A percentile compares a stretch with the other conserved stretches of the same genome.
These are phyloP conservation scores for Scaptomyza pallida DNA, from an alignment of 1,140 invertebrate genomes.

Conservation along the genomic window DNA sequence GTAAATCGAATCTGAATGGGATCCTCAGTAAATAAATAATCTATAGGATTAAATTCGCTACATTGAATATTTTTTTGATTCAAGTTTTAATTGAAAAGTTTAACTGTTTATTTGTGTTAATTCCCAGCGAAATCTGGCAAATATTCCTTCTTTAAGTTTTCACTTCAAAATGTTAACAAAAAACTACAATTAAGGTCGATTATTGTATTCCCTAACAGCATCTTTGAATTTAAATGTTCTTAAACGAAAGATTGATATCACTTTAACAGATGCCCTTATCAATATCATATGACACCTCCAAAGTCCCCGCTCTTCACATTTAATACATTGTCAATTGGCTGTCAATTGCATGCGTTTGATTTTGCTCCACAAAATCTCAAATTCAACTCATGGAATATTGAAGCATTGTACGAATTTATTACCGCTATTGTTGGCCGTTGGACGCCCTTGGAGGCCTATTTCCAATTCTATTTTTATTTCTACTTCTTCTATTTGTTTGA, in stretches of 20 bases:
- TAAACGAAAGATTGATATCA: not conserved
- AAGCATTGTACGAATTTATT: constrained; percentile 28
- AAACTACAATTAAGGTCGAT: no score
- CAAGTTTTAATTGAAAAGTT: no score
- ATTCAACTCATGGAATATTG: constrained; percentile 5
- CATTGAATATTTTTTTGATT: no score
- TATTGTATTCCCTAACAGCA: no score
- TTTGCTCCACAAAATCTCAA: constrained; percentile 7
- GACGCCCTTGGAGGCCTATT: constrained; percentile 7
- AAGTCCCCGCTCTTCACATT: not conserved
- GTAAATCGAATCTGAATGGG: no score
- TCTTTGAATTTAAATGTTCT: not conserved
- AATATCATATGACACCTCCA: not conserved
- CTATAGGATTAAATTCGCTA: no score
- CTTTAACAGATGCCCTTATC: constrained; percentile 10
- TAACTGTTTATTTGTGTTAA: no score
- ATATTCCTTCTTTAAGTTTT: no score
- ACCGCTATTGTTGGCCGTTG: constrained; percentile 12
- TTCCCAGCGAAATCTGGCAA: no score
- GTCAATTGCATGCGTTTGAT: constrained; percentile 24
- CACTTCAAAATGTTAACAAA: no score
- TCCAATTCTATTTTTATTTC: not conserved
- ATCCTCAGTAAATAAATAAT: no score
- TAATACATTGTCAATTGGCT: constrained; percentile 4
- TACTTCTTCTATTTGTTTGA: not conserved